Conservation (phyloP, 2,888 invertebrate genomes). For the Tachystola acroxantha region DNA sequence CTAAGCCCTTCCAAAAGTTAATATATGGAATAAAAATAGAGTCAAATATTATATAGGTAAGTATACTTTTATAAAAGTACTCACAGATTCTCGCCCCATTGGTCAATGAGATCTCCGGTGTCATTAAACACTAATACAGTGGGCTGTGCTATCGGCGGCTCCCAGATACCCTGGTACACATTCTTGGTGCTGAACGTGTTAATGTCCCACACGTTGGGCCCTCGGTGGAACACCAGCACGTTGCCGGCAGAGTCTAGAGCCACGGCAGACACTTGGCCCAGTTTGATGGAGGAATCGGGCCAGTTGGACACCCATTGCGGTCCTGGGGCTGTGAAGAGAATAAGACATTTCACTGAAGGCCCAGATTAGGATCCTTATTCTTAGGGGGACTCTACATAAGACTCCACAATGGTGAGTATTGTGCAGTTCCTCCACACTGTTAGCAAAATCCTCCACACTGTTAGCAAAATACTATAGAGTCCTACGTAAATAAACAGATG, state of each 20-base stretch:
- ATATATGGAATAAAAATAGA: no score
- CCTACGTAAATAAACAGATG: no score
- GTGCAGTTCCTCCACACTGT: no score
- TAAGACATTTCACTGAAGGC: not conserved
- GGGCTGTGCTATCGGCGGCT: constrained; percentile 79
- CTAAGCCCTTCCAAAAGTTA: no score
- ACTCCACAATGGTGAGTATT: not conserved
- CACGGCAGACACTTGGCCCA: constrained; percentile 90
- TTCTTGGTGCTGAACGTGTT: constrained; percentile 78
- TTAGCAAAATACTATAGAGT: no score
- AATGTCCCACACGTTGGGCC: constrained; percentile 80
- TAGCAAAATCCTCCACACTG: no score
- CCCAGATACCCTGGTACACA: constrained; percentile 69
- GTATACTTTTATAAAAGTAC: no score
- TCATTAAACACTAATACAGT: constrained; percentile 83
- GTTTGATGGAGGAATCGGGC: constrained; percentile 69
- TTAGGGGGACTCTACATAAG: no score
- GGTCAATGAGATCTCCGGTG: constrained; percentile 78
- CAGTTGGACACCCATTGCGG: constrained; percentile 76
- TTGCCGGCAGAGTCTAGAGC: constrained; percentile 85
- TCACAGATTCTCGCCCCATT: constrained; percentile 85
- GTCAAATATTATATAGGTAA: no score
- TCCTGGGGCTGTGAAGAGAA: constrained; percentile 39
- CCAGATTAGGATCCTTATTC: no score
- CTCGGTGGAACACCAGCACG: constrained; percentile 90